phyloP scores from a whole-genome alignment of 2,888 invertebrate species.

The Latrodectus elegans region DNA sequence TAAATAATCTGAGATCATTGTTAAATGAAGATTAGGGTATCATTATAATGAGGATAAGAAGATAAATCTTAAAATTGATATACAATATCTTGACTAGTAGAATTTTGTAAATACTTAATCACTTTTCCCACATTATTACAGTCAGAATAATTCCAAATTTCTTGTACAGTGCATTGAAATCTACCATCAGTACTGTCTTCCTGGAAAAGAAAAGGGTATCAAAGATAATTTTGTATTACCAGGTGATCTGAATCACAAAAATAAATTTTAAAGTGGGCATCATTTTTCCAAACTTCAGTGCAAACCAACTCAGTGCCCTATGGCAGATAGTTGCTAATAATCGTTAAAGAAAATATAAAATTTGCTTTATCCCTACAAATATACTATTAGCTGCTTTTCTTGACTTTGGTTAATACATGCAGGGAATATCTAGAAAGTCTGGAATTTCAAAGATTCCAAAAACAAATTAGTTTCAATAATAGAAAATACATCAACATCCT shows the following conservation, averaged over 20 bases:
- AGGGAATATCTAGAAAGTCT: neutral
- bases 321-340: neutral
- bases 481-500: slow-evolving; percentile 5
- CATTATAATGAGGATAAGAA: slow-evolving; percentile 16
- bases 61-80: neutral
- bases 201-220: neutral
- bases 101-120: too few species aligned
- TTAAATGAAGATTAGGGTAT: slow-evolving; percentile 26
- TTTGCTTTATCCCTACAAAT: slow-evolving; percentile 6
- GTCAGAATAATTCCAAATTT: too few species aligned
- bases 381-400: slow-evolving; percentile 7
- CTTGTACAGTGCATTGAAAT: too few species aligned
- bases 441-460: neutral
- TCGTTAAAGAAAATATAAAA: neutral
- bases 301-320: neutral
- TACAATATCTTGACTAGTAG: too few species aligned
- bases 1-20: slow-evolving; percentile 5
- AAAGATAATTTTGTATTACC: slow-evolving; percentile 16
- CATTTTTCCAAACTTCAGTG: too few species aligned
- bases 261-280: neutral
- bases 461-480: slow-evolving; percentile 13
- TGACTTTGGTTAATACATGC: neutral
- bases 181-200: neutral
- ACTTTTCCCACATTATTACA: too few species aligned
- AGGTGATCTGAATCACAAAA: neutral